phyloP scores from a whole-genome alignment of 2,797 vertebrate species.

The Phalanger gymnotis region DNA sequence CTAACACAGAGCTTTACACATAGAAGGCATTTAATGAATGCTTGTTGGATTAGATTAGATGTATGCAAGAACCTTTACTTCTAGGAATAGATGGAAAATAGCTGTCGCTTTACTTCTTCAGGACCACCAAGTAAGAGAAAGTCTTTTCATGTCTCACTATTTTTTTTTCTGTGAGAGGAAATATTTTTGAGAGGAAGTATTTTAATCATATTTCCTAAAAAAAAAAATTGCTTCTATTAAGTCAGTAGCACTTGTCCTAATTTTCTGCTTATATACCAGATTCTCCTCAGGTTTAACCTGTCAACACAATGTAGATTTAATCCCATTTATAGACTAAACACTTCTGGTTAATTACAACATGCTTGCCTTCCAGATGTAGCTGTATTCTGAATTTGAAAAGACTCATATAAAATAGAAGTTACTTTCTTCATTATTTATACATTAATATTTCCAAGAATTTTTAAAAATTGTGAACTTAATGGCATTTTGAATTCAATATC shows the following conservation, averaged over 20 bases:
- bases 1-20: background rate
- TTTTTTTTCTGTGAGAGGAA: slow-evolving; percentile 52
- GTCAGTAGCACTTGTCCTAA: background rate
- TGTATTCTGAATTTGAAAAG: slow-evolving; percentile 60
- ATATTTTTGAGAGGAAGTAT: slow-evolving; percentile 56
- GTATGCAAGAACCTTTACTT: slow-evolving; percentile 32
- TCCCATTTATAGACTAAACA: slow-evolving; percentile 19
- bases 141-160: slow-evolving; percentile 62
- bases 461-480: slow-evolving; percentile 26
- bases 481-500: slow-evolving; percentile 17
- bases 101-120: slow-evolving; percentile 38
- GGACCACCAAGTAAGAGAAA: slow-evolving; percentile 53
- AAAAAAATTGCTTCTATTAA: slow-evolving; percentile 61
- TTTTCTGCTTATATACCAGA: slow-evolving; percentile 30
- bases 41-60: background rate
- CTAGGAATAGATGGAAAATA: slow-evolving; percentile 73
- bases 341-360: background rate
- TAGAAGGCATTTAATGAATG: background rate
- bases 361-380: background rate
- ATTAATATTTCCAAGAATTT: slow-evolving; percentile 37
- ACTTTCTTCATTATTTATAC: slow-evolving; percentile 72
- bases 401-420: slow-evolving; percentile 54
- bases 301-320: slow-evolving; percentile 58
- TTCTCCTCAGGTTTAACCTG: slow-evolving; percentile 50
- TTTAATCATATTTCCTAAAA: slow-evolving; percentile 50